phyloP scores from a whole-genome alignment of 2,888 invertebrate genomes.

The Polymixis flavicincta region DNA sequence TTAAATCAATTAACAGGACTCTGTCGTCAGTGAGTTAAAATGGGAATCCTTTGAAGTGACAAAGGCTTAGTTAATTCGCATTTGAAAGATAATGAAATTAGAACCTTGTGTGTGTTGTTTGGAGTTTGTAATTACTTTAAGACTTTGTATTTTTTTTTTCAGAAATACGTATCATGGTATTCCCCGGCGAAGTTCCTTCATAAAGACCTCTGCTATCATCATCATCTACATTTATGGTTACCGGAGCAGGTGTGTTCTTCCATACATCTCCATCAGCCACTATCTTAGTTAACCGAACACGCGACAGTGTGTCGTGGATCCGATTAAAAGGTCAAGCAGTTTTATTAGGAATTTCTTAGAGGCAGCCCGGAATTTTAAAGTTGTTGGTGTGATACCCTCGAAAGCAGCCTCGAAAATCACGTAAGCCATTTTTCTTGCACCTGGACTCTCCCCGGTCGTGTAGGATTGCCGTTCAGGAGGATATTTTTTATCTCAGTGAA shows the following conservation, averaged over 20 bases:
- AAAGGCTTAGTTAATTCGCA: no score
- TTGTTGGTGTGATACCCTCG: background rate
- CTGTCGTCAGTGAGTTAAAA: background rate
- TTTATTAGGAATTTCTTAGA: background rate
- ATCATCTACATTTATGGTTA: background rate
- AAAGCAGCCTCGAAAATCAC: background rate
- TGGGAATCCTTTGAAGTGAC: background rate
- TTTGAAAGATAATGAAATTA: background rate
- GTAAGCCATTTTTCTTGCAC: background rate
- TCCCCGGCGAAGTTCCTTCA: background rate
- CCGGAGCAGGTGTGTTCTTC: background rate
- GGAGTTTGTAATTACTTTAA: background rate
- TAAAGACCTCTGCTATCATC: no score
- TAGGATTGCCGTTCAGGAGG: background rate
- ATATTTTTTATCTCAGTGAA: background rate
- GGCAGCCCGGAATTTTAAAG: background rate
- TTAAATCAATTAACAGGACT: conserved; percentile 3
- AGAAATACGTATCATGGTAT: background rate
- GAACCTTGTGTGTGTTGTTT: background rate
- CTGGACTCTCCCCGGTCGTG: background rate
- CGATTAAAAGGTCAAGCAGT: background rate
- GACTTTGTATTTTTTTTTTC: background rate
- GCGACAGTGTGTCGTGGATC: background rate
- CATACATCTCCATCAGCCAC: background rate
- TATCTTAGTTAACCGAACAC: background rate